These are phyloP conservation scores for Phyllotis vaccarum DNA, from an alignment of 2,797 vertebrate genomes.

Conservation along the genomic window DNA sequence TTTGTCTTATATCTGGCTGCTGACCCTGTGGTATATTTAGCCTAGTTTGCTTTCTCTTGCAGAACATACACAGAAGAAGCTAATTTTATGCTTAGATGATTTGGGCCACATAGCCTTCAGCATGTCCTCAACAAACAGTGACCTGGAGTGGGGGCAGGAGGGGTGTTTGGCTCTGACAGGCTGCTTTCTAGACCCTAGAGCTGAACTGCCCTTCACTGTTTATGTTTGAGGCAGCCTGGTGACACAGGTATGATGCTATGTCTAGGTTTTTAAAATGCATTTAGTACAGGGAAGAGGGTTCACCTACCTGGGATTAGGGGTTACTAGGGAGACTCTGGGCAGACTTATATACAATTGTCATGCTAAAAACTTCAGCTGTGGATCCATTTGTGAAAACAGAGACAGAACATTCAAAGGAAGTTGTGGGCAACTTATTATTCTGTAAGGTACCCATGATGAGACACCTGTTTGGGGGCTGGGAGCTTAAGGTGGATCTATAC, in stretches of 20 bases:
- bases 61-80: constrained; percentile 78
- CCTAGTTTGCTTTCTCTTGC: constrained; percentile 66
- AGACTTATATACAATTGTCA: neutral
- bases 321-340: neutral
- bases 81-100: constrained; percentile 71
- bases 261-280: neutral
- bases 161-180: neutral
- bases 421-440: neutral
- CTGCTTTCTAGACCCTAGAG: neutral
- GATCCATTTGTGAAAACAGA: neutral
- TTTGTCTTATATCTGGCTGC: constrained; percentile 41
- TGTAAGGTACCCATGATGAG: neutral
- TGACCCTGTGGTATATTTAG: constrained; percentile 76
- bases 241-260: fast-evolving
- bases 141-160: neutral
- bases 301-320: neutral
- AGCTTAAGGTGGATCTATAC: neutral
- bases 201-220: neutral
- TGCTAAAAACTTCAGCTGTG: neutral
- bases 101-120: constrained; percentile 20
- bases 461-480: neutral
- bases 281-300: neutral
- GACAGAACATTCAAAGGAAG: neutral
- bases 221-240: neutral
- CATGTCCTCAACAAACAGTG: neutral